These are phyloP conservation scores for Varroa destructor DNA, from an alignment of 1,140 invertebrate genomes.

Conservation along the genomic window DNA sequence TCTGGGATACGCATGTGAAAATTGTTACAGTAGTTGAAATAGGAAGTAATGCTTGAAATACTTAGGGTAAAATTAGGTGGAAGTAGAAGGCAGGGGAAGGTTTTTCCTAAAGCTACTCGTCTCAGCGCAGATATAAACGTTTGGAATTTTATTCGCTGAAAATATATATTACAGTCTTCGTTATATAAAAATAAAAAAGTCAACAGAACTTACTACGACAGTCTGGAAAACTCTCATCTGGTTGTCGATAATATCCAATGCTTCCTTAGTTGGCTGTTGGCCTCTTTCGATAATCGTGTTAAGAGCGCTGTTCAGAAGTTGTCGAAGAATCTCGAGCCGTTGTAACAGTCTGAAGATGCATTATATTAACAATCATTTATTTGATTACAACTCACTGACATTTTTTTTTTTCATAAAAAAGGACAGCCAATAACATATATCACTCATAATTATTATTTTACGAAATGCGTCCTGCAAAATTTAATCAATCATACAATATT, in stretches of 20 bases:
- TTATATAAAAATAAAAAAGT: background rate
- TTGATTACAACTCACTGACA: no score
- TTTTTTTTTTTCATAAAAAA: no score
- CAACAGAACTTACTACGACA: background rate
- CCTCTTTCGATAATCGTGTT: slow-evolving; percentile 35
- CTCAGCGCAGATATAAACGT: background rate
- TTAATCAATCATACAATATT: no score
- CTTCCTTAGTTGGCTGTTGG: slow-evolving; percentile 33
- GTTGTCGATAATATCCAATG: slow-evolving; percentile 30
- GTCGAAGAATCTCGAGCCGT: slow-evolving; percentile 32
- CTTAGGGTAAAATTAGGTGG: background rate
- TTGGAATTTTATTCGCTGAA: background rate
- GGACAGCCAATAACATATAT: no score
- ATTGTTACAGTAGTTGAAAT: no score
- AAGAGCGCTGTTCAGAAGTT: slow-evolving; percentile 32
- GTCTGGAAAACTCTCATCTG: slow-evolving; percentile 24
- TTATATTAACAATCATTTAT: no score
- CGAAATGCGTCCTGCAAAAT: no score
- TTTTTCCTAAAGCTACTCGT: background rate
- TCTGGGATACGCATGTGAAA: no score
- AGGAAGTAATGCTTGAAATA: no score
- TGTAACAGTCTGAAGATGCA: slow-evolving; percentile 20
- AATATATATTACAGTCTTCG: no score
- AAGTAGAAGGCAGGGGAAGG: no score
- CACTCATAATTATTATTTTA: no score